These are phyloP conservation scores for Sebastes iracundus DNA, from an alignment of 2,797 vertebrate species.

Conservation along the genomic window DNA sequence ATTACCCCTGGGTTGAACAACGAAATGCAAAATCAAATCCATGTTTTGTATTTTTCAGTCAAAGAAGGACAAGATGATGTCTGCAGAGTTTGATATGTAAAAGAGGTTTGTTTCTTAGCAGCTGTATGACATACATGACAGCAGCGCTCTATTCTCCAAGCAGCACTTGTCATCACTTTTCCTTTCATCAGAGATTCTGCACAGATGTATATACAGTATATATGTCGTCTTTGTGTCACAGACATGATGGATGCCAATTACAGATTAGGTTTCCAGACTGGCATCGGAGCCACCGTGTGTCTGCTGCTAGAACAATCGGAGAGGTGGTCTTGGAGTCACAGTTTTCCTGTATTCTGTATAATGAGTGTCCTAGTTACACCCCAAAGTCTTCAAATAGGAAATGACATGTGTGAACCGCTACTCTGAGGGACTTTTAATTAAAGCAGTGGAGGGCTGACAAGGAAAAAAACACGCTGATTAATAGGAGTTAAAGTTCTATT, in stretches of 20 bases:
- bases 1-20: slow-evolving; percentile 72
- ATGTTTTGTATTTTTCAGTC: slow-evolving; percentile 31
- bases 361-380: slow-evolving; percentile 81
- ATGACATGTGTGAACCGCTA: slow-evolving; percentile 81
- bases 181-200: slow-evolving; percentile 35
- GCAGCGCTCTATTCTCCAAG: slow-evolving; percentile 28
- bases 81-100: slow-evolving; percentile 30
- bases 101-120: slow-evolving; percentile 27
- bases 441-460: slow-evolving; percentile 80
- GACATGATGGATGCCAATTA: slow-evolving; percentile 63
- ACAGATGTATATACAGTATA: slow-evolving; percentile 24
- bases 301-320: slow-evolving; percentile 54
- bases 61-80: slow-evolving; percentile 48
- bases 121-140: slow-evolving; percentile 29
- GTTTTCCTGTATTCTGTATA: slow-evolving; percentile 71
- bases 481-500: slow-evolving; percentile 81
- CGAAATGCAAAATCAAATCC: slow-evolving; percentile 63
- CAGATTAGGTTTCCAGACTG: slow-evolving; percentile 56
- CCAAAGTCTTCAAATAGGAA: slow-evolving; percentile 78
- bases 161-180: slow-evolving; percentile 39
- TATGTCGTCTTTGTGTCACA: slow-evolving; percentile 14
- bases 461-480: slow-evolving; percentile 80
- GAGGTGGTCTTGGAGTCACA: slow-evolving; percentile 52
- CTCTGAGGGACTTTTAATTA: slow-evolving; percentile 86
- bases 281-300: slow-evolving; percentile 51